phyloP scores from a whole-genome alignment of 2,888 invertebrate species.

The Chrysodeixis includens region DNA sequence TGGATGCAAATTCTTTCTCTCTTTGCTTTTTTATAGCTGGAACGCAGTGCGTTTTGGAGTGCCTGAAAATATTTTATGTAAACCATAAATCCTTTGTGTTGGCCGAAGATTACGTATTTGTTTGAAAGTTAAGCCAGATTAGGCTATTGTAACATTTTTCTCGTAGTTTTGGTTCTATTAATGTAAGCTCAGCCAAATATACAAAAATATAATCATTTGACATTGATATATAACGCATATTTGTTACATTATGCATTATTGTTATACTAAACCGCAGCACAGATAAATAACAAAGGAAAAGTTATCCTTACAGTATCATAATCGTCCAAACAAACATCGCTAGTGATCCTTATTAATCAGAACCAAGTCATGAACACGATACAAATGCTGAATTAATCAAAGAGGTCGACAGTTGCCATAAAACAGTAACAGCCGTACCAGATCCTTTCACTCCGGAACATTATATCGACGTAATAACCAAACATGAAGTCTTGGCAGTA shows the following conservation, averaged over 20 bases:
- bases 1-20: slow-evolving; percentile 22
- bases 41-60: slow-evolving; percentile 7
- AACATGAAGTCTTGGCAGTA: slow-evolving; percentile 24
- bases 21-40: slow-evolving; percentile 26
- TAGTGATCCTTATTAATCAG: background rate
- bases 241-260: too few species aligned
- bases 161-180: too few species aligned
- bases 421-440: background rate
- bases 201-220: too few species aligned
- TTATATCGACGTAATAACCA: slow-evolving; percentile 20
- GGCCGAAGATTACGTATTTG: background rate
- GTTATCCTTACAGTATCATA: background rate
- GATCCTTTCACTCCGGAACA: background rate
- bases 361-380: slow-evolving; percentile 4
- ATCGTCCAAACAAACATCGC: background rate
- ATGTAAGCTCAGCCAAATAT: too few species aligned
- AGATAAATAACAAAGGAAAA: too few species aligned
- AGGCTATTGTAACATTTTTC: background rate
- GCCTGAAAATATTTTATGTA: slow-evolving; percentile 1
- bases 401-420: background rate
- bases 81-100: background rate
- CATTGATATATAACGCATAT: too few species aligned
- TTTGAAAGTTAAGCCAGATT: background rate
- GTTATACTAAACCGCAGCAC: too few species aligned
- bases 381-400: slow-evolving; percentile 2